These are phyloP conservation scores for Lymantria dispar DNA, from an alignment of 2,888 invertebrate genomes.

Conservation along the genomic window DNA sequence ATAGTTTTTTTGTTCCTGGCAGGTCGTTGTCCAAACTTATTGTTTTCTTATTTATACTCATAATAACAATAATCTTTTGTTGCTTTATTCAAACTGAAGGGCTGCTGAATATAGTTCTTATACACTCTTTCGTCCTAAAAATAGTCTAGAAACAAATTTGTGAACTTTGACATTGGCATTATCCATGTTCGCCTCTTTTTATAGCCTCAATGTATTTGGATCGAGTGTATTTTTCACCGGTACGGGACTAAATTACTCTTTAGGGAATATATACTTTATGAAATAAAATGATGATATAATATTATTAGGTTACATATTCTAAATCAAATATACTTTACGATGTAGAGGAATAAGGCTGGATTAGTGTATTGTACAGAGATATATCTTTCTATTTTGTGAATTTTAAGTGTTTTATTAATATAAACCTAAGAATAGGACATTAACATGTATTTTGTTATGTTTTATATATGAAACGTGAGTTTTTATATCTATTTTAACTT, in stretches of 20 bases:
- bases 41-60: neutral
- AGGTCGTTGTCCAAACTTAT: neutral
- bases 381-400: no score
- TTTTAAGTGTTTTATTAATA: no score
- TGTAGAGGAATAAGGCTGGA: no score
- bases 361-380: no score
- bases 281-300: constrained; percentile 24
- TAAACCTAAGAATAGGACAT: no score
- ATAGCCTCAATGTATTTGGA: constrained; percentile 30
- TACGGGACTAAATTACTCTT: constrained; percentile 33
- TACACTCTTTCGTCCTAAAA: no score
- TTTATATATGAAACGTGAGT: no score
- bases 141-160: constrained; percentile 7
- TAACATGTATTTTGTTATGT: no score
- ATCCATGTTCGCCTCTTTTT: constrained; percentile 21
- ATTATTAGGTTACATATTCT: constrained; percentile 1
- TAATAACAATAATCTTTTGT: constrained; percentile 2
- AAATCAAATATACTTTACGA: no score
- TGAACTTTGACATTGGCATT: constrained; percentile 36
- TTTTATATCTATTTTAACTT: no score
- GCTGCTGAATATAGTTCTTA: no score
- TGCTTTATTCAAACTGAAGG: neutral
- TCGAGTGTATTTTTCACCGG: constrained; percentile 38
- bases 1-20: neutral
- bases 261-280: constrained; percentile 13